Evolutionary conservation across 2,888 invertebrate genomes (phyloP).

Genomic region (Dynastes tityus): DNA sequence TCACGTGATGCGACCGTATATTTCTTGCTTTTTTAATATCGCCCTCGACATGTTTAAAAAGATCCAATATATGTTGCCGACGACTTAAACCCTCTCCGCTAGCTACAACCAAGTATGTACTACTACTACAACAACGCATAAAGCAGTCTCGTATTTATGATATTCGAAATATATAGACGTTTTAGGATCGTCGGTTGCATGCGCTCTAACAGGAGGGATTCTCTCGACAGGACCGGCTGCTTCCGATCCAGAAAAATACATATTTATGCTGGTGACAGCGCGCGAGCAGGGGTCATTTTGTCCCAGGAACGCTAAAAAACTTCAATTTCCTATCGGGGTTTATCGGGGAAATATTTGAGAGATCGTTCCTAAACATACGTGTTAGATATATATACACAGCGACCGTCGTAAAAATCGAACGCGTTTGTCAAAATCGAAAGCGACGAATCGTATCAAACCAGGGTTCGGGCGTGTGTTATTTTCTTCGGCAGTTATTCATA

Average conservation of each 20-base stretch:
- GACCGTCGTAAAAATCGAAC: conserved; percentile 23
- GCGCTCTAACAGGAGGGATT: conserved; percentile 27
- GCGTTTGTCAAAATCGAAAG: conserved; percentile 15
- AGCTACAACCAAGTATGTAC: no score
- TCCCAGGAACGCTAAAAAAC: conserved; percentile 38
- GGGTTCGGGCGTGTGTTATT: background rate
- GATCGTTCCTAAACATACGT: conserved; percentile 25
- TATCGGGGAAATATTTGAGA: conserved; percentile 40
- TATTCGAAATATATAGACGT: conserved; percentile 34
- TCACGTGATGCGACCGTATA: conserved; percentile 34
- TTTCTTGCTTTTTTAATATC: conserved; percentile 42
- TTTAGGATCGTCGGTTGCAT: background rate
- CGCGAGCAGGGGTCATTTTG: conserved; percentile 38
- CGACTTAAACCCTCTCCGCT: background rate
- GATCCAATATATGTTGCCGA: conserved; percentile 33
- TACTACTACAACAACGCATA: no score
- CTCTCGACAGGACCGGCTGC: conserved; percentile 33
- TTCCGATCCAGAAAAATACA: conserved; percentile 44
- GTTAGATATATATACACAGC: conserved; percentile 2
- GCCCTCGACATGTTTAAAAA: conserved; percentile 27
- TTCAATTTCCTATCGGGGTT: conserved; percentile 44
- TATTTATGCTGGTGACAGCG: conserved; percentile 46
- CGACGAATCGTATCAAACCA: no score
- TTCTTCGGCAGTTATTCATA: conserved; percentile 8
- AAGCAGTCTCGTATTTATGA: conserved; percentile 24